Evolutionary conservation across 2,113 vertebrate species (phyloP).

Genomic region (Oreamnos americanus): DNA sequence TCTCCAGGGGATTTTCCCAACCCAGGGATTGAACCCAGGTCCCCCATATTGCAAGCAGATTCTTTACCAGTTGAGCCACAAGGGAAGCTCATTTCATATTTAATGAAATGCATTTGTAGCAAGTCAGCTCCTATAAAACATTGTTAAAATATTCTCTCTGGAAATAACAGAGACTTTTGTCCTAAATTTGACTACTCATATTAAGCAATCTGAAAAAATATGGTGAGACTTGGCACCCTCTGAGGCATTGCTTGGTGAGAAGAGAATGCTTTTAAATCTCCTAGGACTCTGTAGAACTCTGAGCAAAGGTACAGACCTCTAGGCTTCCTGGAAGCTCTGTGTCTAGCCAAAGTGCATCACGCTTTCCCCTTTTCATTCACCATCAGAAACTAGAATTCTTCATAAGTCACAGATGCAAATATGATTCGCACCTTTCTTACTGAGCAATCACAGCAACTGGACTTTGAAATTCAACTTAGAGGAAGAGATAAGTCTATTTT

Average conservation of each 20-base stretch:
- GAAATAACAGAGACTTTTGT: background rate
- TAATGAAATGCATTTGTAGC: background rate
- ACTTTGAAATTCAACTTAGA: conserved; percentile 38
- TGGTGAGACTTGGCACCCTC: too few species aligned
- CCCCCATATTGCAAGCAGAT: background rate
- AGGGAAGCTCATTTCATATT: background rate
- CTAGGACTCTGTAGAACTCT: background rate
- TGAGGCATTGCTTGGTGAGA: background rate
- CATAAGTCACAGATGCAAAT: background rate
- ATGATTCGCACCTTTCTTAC: background rate
- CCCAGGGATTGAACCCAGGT: background rate
- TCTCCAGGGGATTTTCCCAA: background rate
- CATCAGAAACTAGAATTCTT: background rate
- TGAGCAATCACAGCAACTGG: background rate
- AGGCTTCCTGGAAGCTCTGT: background rate
- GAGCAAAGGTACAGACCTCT: background rate
- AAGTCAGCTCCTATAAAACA: background rate
- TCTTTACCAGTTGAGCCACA: background rate
- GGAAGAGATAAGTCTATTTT: background rate
- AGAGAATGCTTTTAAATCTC: background rate
- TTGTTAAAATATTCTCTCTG: background rate
- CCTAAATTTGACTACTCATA: background rate
- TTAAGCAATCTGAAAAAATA: background rate
- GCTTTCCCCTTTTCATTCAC: background rate
- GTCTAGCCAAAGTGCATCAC: background rate